Evolutionary conservation across 23 tunicate species (phyloP).

Genomic region (Ascidia mentula): DNA sequence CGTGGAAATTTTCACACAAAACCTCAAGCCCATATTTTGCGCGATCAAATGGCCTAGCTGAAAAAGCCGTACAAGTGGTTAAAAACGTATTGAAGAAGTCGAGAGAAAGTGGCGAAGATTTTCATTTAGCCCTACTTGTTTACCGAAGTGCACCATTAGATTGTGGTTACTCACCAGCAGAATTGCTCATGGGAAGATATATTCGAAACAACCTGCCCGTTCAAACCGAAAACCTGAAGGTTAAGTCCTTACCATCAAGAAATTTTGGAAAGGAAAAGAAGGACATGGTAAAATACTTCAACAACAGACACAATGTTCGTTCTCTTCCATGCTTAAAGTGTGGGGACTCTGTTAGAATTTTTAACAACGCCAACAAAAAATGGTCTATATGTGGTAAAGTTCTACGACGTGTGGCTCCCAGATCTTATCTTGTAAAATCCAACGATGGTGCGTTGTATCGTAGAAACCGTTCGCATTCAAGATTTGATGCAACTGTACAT

Average conservation of each 20-base stretch:
- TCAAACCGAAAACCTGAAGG: not conserved
- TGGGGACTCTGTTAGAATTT: not conserved
- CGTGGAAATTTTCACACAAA: slow-evolving; percentile 8
- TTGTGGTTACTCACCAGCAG: too few species aligned
- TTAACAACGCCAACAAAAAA: not conserved
- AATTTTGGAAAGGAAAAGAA: too few species aligned
- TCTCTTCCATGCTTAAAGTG: not conserved
- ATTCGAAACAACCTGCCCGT: slow-evolving; percentile 16
- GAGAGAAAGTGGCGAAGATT: slow-evolving; percentile 7
- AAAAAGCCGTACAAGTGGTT: slow-evolving; percentile 21
- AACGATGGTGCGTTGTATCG: not conserved
- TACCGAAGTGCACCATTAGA: slow-evolving; percentile 19
- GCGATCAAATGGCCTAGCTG: slow-evolving; percentile 18
- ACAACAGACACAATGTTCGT: not conserved
- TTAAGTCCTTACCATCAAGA: too few species aligned
- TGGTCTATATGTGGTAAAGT: not conserved
- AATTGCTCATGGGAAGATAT: slow-evolving; percentile 28
- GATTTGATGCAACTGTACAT: not conserved
- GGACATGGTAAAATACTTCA: too few species aligned
- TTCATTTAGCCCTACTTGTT: slow-evolving; percentile 5
- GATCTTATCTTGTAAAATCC: not conserved
- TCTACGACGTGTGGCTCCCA: not conserved
- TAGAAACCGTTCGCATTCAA: not conserved
- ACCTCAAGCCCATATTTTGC: slow-evolving; percentile 5
- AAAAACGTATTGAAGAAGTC: slow-evolving; percentile 9